Evolutionary conservation across 2,888 invertebrate species (phyloP), one percentile per base, ranked within the genome.

Genomic region (Catocala sponsa): DNA sequence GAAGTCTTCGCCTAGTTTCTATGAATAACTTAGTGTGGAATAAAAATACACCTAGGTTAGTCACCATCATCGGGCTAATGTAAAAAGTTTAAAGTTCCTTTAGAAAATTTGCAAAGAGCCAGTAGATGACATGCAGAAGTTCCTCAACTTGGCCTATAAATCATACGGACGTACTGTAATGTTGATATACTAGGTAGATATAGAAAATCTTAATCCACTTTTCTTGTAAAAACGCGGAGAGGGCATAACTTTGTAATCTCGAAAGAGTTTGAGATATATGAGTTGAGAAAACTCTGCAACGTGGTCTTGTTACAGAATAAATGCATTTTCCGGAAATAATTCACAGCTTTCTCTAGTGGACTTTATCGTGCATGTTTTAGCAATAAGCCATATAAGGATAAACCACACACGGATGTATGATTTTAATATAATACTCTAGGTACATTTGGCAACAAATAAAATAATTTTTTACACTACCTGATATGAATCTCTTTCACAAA

Each of bases 131-230:
- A 93, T 91, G 91, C 90, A 83, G 83, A 93, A 92, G 84, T 92
- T 92, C 78, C 74, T 67, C 73, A 91, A 92, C 87, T 93, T 91
- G 82, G 83, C 89, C 92, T 90, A 92, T 92, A 92, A 92, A 92
- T 93, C 92, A 93, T 90, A 86, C 81, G 84, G 89, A 88, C 86
- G 85, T 83, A 87, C 82, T 85, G 84, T 89, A 82, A 90, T 89
- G 85, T 79, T 89, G 88, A 90, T 90, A 91, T 92, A 91, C 91
- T 88, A 86, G 82, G 86, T 88, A 86, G 86, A 86, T 86, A 88
- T 89, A 87, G 85, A 82, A 91, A 88, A 89, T 90, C 90, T 91
- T 92, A 93, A 93, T 93, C 92, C 89, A 90, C 87, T 92, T 91
- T 90, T 86, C 86, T 83, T 89, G 87, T 90, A 90, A 90, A 90